A percentile compares a stretch with the other conserved stretches of the same genome.
Conservation (phyloP, 2,797 vertebrate species). For the Helarctos malayanus region DNA sequence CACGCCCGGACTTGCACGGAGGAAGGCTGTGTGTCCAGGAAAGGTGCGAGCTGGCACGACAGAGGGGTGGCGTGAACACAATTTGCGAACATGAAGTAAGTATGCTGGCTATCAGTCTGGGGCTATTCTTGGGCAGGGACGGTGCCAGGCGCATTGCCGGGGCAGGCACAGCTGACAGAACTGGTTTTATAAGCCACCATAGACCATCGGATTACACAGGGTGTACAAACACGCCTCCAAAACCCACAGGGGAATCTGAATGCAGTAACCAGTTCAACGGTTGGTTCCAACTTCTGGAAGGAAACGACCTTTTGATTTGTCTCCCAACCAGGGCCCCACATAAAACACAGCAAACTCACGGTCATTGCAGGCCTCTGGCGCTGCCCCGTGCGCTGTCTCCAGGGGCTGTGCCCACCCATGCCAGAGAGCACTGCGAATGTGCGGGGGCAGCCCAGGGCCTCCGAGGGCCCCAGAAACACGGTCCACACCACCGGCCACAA, state of each 20-base stretch:
- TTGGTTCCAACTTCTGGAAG: background rate
- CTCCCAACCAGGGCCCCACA: background rate
- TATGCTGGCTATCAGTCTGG: background rate
- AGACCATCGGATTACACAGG: rapidly evolving
- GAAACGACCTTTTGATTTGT: background rate
- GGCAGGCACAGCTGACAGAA: rapidly evolving
- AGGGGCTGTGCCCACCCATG: background rate
- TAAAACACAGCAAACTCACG: rapidly evolving
- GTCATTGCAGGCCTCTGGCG: rapidly evolving
- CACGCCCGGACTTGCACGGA: rapidly evolving
- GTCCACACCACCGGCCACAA: background rate
- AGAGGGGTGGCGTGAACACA: rapidly evolving
- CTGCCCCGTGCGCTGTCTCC: rapidly evolving
- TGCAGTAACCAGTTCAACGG: background rate
- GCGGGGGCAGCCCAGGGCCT: background rate
- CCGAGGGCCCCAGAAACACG: background rate
- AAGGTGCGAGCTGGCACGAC: rapidly evolving
- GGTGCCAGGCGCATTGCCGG: rapidly evolving
- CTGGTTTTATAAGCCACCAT: rapidly evolving
- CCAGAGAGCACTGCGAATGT: rapidly evolving
- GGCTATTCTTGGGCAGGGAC: too few relatives aligned
- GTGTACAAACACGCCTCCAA: background rate
- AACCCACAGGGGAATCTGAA: background rate
- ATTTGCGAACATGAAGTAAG: rapidly evolving
- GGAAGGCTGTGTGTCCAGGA: background rate